Evolutionary conservation across 1,140 invertebrate genomes (phyloP).

Genomic region (Piezodorus guildinii): DNA sequence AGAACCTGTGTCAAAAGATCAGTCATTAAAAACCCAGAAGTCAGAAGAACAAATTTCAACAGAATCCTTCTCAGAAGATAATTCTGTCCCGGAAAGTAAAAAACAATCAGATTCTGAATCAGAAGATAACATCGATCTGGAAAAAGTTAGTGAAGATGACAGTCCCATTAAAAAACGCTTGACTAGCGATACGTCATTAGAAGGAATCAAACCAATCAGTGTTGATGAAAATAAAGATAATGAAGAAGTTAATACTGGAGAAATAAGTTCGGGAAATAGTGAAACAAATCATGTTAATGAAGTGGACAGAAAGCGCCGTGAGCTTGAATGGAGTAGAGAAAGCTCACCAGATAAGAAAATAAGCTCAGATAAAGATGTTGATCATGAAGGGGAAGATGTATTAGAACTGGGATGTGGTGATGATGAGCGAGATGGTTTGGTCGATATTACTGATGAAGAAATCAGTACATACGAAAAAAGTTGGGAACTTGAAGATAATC

Average conservation of each 20-base stretch:
- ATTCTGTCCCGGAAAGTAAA: background rate
- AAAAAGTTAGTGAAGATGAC: background rate
- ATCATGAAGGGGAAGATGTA: slow-evolving; percentile 17
- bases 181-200: slow-evolving; percentile 22
- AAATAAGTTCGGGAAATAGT: slow-evolving; percentile 18
- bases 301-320: slow-evolving; percentile 23
- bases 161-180: background rate
- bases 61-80: slow-evolving; percentile 3
- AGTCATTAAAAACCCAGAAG: too few relatives aligned
- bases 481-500: slow-evolving; percentile 24
- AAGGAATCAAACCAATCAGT: slow-evolving; percentile 28
- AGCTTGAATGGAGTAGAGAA: background rate
- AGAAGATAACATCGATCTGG: slow-evolving; percentile 16
- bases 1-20: too few relatives aligned
- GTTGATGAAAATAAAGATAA: slow-evolving; percentile 27
- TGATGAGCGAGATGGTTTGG: slow-evolving; percentile 27
- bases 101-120: slow-evolving; percentile 6
- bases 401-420: slow-evolving; percentile 16
- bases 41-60: background rate
- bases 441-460: slow-evolving; percentile 29
- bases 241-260: slow-evolving; percentile 21
- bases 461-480: slow-evolving; percentile 27
- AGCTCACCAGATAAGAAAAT: background rate
- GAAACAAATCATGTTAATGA: slow-evolving; percentile 30
- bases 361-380: slow-evolving; percentile 8